These are phyloP conservation scores for Salarias fasciatus DNA, from an alignment of 2,797 vertebrate genomes.

Conservation along the genomic window DNA sequence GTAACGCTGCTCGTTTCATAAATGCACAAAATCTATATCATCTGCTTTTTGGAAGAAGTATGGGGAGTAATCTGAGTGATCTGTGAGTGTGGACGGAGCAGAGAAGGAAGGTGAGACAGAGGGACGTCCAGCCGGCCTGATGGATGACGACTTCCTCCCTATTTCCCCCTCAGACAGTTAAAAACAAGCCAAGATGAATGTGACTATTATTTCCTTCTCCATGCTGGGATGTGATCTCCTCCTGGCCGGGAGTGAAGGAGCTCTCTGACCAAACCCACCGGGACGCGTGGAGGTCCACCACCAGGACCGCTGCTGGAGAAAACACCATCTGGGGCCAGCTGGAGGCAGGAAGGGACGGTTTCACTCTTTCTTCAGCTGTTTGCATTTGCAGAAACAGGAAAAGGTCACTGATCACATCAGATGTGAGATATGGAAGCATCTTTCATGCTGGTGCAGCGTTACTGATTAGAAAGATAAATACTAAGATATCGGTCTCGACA, in stretches of 20 bases:
- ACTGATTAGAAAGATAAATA: too few species aligned
- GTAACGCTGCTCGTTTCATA: too few species aligned
- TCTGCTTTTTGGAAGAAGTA: neutral
- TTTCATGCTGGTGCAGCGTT: too few species aligned
- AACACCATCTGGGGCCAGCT: too few species aligned
- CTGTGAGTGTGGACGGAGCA: too few species aligned
- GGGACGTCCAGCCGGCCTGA: conserved; percentile 21
- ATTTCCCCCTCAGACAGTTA: conserved; percentile 17
- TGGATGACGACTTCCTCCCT: conserved; percentile 21
- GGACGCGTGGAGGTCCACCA: conserved; percentile 6
- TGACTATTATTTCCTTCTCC: conserved; percentile 50
- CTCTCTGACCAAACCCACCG: conserved; percentile 18
- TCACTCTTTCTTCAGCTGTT: neutral
- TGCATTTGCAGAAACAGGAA: neutral
- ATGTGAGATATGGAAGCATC: neutral
- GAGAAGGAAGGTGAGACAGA: neutral
- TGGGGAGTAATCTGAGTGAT: neutral
- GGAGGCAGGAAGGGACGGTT: too few species aligned
- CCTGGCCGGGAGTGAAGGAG: conserved; percentile 52
- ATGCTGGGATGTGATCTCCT: conserved; percentile 61
- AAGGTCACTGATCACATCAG: neutral
- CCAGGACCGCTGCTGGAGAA: neutral
- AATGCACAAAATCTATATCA: too few species aligned
- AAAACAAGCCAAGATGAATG: conserved; percentile 51
- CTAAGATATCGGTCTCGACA: too few species aligned